phyloP scores from a whole-genome alignment of 2,113 vertebrate genomes.

The Eira barbara region DNA sequence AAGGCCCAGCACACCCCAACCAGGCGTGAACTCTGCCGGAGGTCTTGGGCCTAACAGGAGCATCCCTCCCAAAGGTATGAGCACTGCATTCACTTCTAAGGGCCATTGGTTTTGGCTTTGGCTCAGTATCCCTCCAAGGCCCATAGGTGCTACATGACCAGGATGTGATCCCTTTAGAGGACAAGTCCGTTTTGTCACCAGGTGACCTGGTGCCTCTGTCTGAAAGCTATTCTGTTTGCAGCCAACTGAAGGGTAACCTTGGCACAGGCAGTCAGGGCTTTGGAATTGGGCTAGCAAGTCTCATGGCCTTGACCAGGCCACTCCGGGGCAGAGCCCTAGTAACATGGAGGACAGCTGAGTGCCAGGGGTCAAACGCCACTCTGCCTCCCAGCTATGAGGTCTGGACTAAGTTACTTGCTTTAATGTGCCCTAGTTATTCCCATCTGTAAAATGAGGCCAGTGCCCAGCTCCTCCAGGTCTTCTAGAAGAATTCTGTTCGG shows the following conservation, averaged over 20 bases:
- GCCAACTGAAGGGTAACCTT: not conserved
- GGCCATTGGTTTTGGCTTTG: not conserved
- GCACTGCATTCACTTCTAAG: not conserved
- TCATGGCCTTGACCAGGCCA: not conserved
- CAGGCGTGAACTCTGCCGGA: accelerated
- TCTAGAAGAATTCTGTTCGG: not conserved
- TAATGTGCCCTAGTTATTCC: too few species aligned
- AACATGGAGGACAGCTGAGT: accelerated
- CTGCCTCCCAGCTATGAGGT: not conserved
- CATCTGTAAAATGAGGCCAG: not conserved
- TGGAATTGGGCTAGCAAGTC: too few species aligned
- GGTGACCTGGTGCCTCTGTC: not conserved
- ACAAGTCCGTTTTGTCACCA: not conserved
- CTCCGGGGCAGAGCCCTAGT: too few species aligned
- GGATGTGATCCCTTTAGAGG: accelerated
- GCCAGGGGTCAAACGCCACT: not conserved
- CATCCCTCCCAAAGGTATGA: not conserved
- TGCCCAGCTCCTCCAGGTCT: too few species aligned
- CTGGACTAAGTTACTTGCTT: not conserved
- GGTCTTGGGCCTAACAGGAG: too few species aligned
- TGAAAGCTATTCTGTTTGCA: not conserved
- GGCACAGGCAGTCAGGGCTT: too few species aligned
- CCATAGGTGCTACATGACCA: accelerated
- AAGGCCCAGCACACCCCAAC: too few species aligned
- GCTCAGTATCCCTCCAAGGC: too few species aligned